Evolutionary conservation across 2,113 vertebrate genomes (phyloP).

Genomic region (Bambusicola thoracicus): DNA sequence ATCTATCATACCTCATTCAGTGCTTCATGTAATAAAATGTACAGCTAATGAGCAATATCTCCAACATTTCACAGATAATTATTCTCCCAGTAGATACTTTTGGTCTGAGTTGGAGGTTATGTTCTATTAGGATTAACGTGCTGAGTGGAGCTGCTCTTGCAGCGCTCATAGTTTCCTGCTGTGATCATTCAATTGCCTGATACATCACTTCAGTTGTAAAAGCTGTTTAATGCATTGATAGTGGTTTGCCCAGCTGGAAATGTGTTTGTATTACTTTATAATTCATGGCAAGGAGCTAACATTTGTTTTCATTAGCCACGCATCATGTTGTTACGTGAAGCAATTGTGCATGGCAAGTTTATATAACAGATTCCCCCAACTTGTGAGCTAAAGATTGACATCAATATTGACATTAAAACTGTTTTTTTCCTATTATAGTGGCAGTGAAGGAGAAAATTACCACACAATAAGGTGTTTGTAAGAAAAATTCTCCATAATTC

Average conservation of each 20-base stretch:
- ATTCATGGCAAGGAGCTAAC: not conserved
- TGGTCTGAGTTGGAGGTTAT: not conserved
- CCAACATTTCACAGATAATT: not conserved
- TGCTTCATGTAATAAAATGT: not conserved
- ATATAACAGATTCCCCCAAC: not conserved
- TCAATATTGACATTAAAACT: not conserved
- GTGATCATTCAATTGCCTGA: not conserved
- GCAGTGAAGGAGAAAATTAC: not conserved
- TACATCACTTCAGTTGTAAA: not conserved
- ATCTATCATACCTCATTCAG: not conserved
- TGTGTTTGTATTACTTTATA: not conserved
- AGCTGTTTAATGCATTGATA: not conserved
- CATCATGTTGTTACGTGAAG: not conserved
- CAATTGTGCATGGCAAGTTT: not conserved
- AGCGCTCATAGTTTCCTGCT: not conserved
- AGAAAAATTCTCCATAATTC: not conserved
- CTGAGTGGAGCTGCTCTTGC: not conserved
- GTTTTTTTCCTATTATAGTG: not conserved
- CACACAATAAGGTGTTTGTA: not conserved
- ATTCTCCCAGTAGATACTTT: not conserved
- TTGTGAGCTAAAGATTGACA: not conserved
- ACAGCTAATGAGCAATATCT: not conserved
- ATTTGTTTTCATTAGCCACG: slow-evolving; percentile 24
- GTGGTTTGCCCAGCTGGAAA: slow-evolving; percentile 43
- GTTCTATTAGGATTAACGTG: not conserved